Base-by-base conservation (phyloP, 2,113 vertebrate genomes). In the Calonectris borealis region DNA sequence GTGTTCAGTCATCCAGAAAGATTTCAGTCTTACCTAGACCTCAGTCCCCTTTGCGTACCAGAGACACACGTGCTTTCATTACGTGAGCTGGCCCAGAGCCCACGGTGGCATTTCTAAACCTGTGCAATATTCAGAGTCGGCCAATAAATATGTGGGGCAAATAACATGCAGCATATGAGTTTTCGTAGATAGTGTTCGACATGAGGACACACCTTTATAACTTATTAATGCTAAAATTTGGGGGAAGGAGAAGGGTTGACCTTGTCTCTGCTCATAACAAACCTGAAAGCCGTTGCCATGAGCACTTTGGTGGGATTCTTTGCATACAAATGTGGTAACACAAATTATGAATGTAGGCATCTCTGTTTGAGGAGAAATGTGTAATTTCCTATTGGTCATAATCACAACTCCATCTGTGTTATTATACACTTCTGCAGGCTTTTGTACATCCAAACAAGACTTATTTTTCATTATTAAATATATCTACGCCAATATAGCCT, bases 241-340 rank as follows among this genome's bases (percentile, higher is more conserved):
- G 17, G 26, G 16, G 12, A 48, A 62, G 16, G 6, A 75, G 8
- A 16, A 61, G 7, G 4, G 5, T 24, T 69, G 57, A 64, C n/a
- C 16, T 73, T 13, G 4, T 9, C 25, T 64, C 18, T 58, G 16
- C 20, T 36, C 22, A 8, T 26, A 64, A 55, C 7, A 44, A 82
- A 93, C 31, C 38, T 44, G 46, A 87, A 89, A 85, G 26, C 4
- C 4, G 1, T 9, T 24, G 9, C 26, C 44, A 65, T 1, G 1
- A 87, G 29, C 17, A 6, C 21, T 57, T 64, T 2, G 7, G 11
- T 36, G 21, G 27, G 38, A 69, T 44, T 69, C 36, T 34, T 65
- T 5, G 1, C 31, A 7, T 20, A 11, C 5, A 76, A 72, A 60
- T 1, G 1, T 3, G 2, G 15, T 40, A 44, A 44, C n/a, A 83